Base-by-base conservation (phyloP, 2,797 vertebrate genomes). In the Zalophus californianus region DNA sequence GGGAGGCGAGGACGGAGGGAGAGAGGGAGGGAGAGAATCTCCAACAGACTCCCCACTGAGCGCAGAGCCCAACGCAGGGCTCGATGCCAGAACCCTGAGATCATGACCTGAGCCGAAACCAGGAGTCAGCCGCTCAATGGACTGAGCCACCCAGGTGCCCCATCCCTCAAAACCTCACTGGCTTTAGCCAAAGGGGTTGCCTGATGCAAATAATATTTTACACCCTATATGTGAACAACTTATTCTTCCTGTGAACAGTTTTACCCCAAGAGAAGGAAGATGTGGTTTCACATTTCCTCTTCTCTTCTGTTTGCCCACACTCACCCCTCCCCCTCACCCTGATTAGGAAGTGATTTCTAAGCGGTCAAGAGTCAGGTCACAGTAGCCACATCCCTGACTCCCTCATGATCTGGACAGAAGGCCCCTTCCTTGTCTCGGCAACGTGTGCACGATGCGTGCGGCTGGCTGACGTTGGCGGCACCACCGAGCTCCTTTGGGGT, bases 301-400 rank as follows among this genome's bases (percentile, higher is more conserved):
- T 60, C 44, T 82, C 68, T 64, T 85, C 88, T 13, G 62, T 52
- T 73, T 90, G 77, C 52, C 10, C 60, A 29, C 73, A 82, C 23
- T 38, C 4, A 5, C 8, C 27, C 60, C 48, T 35, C 48, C 21
- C 62, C 86, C n/a, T 15, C 58, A 10, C 11, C 27, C 52, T 56
- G 25, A 96, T 38, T 93, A 83, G 62, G 23, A 97, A 75, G 92
- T 27, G 62, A 54, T 35, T 56, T 73, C 80, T 80, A 58, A 41
- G 54, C 41, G 77, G 50, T 29, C 87, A 89, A 52, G 85, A 91
- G 52, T 83, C 70, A 56, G 52, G n/a, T 54, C 38, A 50, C 66
- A 14, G 16, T 12, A 29, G 82, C 66, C 62, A 50, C 0, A 0
- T 70, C 35, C 50, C 78, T 5, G 52, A 73, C 7, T 78, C 44